phyloP scores from a whole-genome alignment of 2,888 invertebrate genomes.

The Zygogramma bicolorata region DNA sequence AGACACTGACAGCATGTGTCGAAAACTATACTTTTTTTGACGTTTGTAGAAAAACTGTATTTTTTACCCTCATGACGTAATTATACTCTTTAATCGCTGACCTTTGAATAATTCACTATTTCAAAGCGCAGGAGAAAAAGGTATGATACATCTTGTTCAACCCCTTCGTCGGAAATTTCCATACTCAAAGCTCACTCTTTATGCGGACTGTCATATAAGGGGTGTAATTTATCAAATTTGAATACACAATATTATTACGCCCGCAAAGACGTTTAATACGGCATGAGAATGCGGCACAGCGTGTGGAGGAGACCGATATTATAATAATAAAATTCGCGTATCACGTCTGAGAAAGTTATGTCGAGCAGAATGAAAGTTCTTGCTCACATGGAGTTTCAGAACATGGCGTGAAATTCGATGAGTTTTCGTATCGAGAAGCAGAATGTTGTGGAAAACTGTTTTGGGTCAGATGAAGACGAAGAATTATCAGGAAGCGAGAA shows the following conservation, averaged over 20 bases:
- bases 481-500: not conserved
- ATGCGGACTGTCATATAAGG: not conserved
- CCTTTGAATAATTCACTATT: no score
- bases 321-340: slow-evolving; percentile 14
- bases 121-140: not conserved
- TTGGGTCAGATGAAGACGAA: not conserved
- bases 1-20: no score
- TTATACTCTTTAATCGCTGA: no score
- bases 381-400: not conserved
- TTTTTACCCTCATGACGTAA: no score
- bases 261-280: not conserved
- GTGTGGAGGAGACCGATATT: slow-evolving; percentile 7
- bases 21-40: no score
- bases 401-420: not conserved
- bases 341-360: slow-evolving; percentile 19
- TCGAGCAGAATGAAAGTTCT: slow-evolving; percentile 18
- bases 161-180: not conserved
- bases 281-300: slow-evolving; percentile 4
- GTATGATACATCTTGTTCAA: not conserved
- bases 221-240: slow-evolving; percentile 1
- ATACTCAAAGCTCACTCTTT: not conserved
- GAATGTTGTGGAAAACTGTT: not conserved
- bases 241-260: slow-evolving; percentile 3
- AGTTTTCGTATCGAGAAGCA: not conserved
- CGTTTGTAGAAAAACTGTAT: no score